Evolutionary conservation across 2,888 invertebrate genomes (phyloP), one percentile per base, ranked within the genome.

Genomic region (Megalurothrips usitatus): DNA sequence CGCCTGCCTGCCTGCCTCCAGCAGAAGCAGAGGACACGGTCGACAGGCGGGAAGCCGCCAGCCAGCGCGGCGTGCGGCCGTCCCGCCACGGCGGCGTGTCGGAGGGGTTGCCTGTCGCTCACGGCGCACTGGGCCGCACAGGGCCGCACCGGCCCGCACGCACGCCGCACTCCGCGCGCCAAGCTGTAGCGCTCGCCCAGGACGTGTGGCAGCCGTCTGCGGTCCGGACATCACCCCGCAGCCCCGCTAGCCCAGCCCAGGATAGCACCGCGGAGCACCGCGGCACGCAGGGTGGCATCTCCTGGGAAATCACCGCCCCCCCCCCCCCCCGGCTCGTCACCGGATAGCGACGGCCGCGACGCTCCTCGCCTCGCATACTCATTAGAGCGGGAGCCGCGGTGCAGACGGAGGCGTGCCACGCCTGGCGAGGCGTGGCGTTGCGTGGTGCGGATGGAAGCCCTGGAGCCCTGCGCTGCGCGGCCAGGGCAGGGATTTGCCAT

Each of bases 181-280:
- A 58, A 14, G 58, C 58, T 58, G 58, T 58, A 19, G 17, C 58
- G 23, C 68, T 8, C 68, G 26, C 68, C 26, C 68, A 12, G 68
- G 6, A 43, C 3, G 34, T 6, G 6, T 2, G 3, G 17, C 58
- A 19, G 58, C 9, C 68, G 12, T 12, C 26, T 75, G 68, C 68
- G 68, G 68, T 75, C 68, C 23, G 10, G 23, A 75, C 26, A 75
- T 26, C 23, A 75, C 68, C 68, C 68, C 68, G 68, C 68, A 75
- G 26, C 26, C 68, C 3, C 26, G 23, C 68, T 26, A 58, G 68
- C 26, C 12, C 68, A 0, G 68, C 23, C 23, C 68, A 23, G 68
- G 68, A 11, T 23, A 43, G 34, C 34, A 43, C 3, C 34, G 6
- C 34, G 58, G 14, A 19, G 58, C 58, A 23, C n/a, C 2, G 23